phyloP scores from a whole-genome alignment of 2,113 vertebrate genomes.

The Antigone vipio region DNA sequence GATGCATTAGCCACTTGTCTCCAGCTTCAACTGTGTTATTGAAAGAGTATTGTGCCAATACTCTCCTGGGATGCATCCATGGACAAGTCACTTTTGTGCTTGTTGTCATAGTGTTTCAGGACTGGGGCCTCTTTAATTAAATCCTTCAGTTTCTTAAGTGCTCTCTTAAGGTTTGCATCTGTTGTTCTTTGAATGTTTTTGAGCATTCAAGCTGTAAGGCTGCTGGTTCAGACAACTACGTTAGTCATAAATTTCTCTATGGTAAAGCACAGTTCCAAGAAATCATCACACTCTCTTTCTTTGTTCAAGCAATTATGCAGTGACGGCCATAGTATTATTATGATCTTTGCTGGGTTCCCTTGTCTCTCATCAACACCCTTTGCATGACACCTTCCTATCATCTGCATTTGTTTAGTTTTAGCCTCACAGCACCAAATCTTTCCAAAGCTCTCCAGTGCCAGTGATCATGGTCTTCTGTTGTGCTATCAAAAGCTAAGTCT shows the following conservation, averaged over 20 bases:
- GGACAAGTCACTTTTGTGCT: background rate
- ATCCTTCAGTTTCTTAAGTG: background rate
- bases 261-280: background rate
- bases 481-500: background rate
- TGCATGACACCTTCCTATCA: background rate
- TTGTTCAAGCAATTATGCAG: background rate
- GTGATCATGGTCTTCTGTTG: background rate
- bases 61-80: background rate
- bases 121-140: background rate
- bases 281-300: background rate
- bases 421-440: background rate
- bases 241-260: background rate
- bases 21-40: background rate
- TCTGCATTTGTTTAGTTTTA: background rate
- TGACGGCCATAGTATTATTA: background rate
- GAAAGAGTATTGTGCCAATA: background rate
- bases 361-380: background rate
- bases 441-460: background rate
- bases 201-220: background rate
- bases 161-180: background rate
- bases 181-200: background rate
- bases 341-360: background rate
- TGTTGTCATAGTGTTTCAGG: background rate
- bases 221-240: background rate
- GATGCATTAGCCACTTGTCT: constrained; percentile 36